These are phyloP conservation scores for Anguilla anguilla DNA, from an alignment of 2,797 vertebrate species.

Conservation along the genomic window DNA sequence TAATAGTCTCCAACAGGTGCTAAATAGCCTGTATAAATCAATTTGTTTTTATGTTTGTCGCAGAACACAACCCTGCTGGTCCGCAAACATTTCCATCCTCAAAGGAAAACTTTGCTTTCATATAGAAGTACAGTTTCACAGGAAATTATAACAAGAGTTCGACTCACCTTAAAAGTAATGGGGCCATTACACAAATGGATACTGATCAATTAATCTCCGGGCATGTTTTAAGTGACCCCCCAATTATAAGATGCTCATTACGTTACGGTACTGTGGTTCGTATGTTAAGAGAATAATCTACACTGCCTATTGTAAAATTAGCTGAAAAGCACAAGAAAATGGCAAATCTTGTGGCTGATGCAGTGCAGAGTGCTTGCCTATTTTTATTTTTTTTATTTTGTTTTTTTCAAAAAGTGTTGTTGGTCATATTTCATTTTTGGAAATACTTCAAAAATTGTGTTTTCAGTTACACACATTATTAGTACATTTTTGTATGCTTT, in stretches of 20 bases:
- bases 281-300: neutral
- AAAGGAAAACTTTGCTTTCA: neutral
- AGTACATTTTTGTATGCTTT: neutral
- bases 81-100: neutral
- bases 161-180: neutral
- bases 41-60: neutral
- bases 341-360: neutral
- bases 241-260: neutral
- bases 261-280: neutral
- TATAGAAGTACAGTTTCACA: neutral
- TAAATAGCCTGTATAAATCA: neutral
- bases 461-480: neutral
- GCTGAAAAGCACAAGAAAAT: neutral
- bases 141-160: neutral
- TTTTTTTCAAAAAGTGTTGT: neutral
- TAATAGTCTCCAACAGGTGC: neutral
- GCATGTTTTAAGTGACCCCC: neutral
- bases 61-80: neutral
- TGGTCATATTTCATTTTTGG: neutral
- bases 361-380: neutral
- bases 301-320: neutral
- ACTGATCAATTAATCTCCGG: neutral
- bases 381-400: neutral
- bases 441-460: neutral
- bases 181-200: neutral